Evolutionary conservation across 2,888 invertebrate species (phyloP).

Genomic region (Glyphotaelius pellucidus): DNA sequence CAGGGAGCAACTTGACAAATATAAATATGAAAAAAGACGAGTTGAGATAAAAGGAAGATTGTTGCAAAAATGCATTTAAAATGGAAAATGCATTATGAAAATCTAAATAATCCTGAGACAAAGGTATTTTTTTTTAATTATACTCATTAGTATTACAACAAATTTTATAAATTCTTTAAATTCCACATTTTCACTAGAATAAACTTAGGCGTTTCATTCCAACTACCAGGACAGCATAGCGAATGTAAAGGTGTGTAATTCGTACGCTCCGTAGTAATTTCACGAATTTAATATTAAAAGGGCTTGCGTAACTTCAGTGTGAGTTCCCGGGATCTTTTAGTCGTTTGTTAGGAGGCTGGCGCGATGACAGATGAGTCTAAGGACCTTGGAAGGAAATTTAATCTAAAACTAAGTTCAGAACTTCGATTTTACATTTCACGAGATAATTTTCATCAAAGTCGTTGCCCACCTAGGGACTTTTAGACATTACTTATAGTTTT

Average conservation of each 20-base stretch:
- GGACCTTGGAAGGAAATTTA: neutral
- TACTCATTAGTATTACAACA: no score
- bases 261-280: neutral
- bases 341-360: conserved; percentile 3
- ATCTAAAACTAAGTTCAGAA: neutral
- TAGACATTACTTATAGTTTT: neutral
- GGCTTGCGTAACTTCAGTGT: neutral
- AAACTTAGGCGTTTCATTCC: neutral
- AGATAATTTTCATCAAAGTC: neutral
- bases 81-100: no score
- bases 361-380: neutral
- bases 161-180: no score
- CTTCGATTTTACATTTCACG: neutral
- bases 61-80: no score
- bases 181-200: no score
- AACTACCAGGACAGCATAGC: neutral
- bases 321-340: neutral
- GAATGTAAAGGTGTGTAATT: neutral
- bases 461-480: neutral
- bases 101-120: no score
- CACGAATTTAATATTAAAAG: conserved; percentile 3
- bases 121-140: no score
- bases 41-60: no score
- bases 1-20: no score
- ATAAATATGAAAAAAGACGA: no score